Conservation (phyloP, 1,140 invertebrate species). For the Tribolium madens region DNA sequence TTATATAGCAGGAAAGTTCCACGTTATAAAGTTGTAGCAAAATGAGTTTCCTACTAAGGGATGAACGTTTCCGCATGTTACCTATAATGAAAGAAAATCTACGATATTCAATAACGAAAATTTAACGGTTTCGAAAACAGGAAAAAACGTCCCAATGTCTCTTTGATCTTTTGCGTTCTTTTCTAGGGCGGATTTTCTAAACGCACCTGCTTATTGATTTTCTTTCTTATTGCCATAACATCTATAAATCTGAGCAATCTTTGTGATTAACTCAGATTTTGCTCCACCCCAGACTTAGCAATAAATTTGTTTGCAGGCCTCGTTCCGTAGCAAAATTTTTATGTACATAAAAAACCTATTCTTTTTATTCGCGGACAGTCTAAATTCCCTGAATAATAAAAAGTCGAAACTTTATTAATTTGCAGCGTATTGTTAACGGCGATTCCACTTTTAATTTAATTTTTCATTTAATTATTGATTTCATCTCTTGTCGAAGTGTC, state of each 20-base stretch:
- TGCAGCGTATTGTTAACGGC: not conserved
- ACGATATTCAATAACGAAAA: not conserved
- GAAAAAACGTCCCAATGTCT: not conserved
- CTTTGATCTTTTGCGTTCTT: not conserved
- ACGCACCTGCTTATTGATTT: not conserved
- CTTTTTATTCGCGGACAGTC: not conserved
- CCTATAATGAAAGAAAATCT: not conserved
- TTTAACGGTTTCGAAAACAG: not conserved
- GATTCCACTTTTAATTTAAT: too few relatives aligned
- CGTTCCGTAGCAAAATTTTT: not conserved
- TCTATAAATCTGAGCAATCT: not conserved
- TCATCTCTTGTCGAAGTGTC: too few relatives aligned
- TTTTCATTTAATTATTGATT: too few relatives aligned
- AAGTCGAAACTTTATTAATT: not conserved
- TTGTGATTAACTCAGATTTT: slow-evolving; percentile 14
- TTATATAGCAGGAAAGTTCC: not conserved
- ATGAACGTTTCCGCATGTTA: not conserved
- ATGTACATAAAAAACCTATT: not conserved
- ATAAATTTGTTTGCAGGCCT: slow-evolving; percentile 14
- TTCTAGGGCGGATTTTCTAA: slow-evolving; percentile 11
- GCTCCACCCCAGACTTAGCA: slow-evolving; percentile 1
- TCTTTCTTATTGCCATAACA: not conserved
- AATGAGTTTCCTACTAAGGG: not conserved
- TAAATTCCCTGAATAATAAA: not conserved
- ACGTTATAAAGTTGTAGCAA: not conserved